Conservation (phyloP, 2,113 vertebrate genomes). For the Desmodus rotundus region DNA sequence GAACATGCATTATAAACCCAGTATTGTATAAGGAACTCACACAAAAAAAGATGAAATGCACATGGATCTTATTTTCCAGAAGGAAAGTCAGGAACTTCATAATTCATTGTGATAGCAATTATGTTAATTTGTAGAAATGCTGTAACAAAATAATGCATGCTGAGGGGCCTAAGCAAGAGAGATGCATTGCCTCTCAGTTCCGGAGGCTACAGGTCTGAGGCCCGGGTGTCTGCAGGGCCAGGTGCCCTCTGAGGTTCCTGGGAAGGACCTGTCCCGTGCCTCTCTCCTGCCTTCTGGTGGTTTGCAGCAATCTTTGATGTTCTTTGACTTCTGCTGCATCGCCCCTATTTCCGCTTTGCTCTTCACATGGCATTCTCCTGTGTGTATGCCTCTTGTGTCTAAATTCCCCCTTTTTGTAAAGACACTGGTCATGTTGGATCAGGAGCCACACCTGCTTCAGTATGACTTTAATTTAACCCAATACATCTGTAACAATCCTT, state of each 20-base stretch:
- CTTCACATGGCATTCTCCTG: neutral
- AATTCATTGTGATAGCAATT: neutral
- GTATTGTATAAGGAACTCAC: neutral
- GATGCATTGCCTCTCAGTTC: too few species aligned
- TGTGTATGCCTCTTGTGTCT: neutral
- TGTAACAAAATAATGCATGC: neutral
- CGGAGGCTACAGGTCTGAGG: neutral
- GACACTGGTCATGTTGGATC: neutral
- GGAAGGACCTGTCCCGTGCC: neutral
- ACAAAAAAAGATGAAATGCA: neutral
- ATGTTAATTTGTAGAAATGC: neutral
- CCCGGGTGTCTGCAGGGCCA: neutral
- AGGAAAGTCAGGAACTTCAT: neutral
- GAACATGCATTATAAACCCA: neutral
- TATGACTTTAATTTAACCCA: neutral
- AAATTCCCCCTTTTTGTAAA: neutral
- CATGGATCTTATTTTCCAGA: neutral
- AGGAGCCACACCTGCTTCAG: neutral
- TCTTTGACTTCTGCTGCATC: neutral
- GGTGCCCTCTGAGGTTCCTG: accelerated
- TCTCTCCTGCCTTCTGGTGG: neutral
- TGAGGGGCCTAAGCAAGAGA: neutral
- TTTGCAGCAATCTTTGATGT: neutral
- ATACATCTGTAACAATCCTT: neutral
- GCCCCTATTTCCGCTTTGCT: too few species aligned